Conservation (phyloP, 2,888 invertebrate genomes). For the Chrysotoxum bicinctum region DNA sequence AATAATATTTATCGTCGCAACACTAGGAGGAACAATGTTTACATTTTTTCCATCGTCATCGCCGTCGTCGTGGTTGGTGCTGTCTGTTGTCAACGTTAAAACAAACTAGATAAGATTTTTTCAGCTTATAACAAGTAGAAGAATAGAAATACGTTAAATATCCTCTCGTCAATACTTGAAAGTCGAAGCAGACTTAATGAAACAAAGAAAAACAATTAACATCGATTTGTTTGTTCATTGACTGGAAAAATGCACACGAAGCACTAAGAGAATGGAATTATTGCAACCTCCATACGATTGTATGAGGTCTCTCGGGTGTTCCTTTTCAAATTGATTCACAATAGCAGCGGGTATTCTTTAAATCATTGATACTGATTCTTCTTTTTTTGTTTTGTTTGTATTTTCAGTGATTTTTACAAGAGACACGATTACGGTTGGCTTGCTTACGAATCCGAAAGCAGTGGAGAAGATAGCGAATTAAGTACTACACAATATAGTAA, state of each 20-base stretch:
- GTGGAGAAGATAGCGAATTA: conserved; percentile 37
- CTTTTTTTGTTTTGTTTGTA: neutral
- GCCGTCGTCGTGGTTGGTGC: neutral
- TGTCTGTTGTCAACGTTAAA: conserved; percentile 4
- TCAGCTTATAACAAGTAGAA: neutral
- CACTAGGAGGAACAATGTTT: neutral
- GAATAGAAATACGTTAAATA: neutral
- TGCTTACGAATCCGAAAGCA: conserved; percentile 35
- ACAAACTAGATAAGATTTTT: neutral
- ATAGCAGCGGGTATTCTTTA: conserved; percentile 8
- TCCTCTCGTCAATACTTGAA: neutral
- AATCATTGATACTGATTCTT: conserved; percentile 20
- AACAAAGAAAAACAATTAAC: conserved; percentile 28
- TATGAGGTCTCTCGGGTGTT: conserved; percentile 10
- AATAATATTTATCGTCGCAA: conserved; percentile 26
- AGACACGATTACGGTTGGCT: conserved; percentile 57
- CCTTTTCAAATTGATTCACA: conserved; percentile 1
- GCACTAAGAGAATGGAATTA: conserved; percentile 5
- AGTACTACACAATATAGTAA: conserved; percentile 28
- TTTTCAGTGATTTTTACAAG: conserved; percentile 53
- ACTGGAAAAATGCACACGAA: conserved; percentile 1
- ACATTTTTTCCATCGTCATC: conserved; percentile 7
- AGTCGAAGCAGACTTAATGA: neutral
- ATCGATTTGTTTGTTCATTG: conserved; percentile 45
- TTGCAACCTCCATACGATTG: neutral